A percentile compares a stretch with the other conserved stretches of the same genome.
Conservation (phyloP, 1,140 invertebrate species). For the Drosophila obscura region DNA sequence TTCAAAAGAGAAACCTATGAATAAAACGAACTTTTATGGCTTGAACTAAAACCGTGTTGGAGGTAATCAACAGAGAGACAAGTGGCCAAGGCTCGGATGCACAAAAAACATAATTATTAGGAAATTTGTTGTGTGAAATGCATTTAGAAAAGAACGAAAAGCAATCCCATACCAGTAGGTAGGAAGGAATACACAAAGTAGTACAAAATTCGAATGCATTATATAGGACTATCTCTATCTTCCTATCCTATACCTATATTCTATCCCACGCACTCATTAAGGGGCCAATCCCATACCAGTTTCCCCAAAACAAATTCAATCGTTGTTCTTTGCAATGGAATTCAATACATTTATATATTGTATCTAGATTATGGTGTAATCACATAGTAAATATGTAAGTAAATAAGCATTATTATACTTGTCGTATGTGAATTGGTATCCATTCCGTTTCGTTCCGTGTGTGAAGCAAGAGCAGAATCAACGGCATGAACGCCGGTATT, state of each 20-base stretch:
- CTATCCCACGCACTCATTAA: too few relatives aligned
- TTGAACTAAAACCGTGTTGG: conserved; percentile 28
- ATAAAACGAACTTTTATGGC: conserved; percentile 73
- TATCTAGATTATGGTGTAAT: conserved; percentile 64
- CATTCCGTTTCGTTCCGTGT: conserved; percentile 7
- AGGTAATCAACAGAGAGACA: too few relatives aligned
- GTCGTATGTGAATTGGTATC: conserved; percentile 26
- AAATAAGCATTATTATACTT: conserved; percentile 48
- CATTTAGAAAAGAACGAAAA: too few relatives aligned
- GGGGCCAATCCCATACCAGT: too few relatives aligned
- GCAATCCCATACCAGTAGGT: too few relatives aligned
- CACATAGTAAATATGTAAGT: conserved; percentile 71
- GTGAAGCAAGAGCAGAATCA: background rate
- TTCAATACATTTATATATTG: conserved; percentile 72
- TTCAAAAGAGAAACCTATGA: conserved; percentile 65
- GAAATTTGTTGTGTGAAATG: too few relatives aligned
- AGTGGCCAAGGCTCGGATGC: too few relatives aligned
- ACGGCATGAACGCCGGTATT: conserved; percentile 7
- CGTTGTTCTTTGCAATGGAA: conserved; percentile 70
- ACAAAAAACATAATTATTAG: too few relatives aligned
- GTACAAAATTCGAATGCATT: too few relatives aligned
- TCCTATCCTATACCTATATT: too few relatives aligned
- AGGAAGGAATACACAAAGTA: too few relatives aligned
- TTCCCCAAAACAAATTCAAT: background rate
- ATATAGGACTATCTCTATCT: too few relatives aligned